Percentiles rank a stretch among this genome's conserved stretches.
phyloP scores from a whole-genome alignment of 1,140 invertebrate species.

The Dinothrombium tinctorium region DNA sequence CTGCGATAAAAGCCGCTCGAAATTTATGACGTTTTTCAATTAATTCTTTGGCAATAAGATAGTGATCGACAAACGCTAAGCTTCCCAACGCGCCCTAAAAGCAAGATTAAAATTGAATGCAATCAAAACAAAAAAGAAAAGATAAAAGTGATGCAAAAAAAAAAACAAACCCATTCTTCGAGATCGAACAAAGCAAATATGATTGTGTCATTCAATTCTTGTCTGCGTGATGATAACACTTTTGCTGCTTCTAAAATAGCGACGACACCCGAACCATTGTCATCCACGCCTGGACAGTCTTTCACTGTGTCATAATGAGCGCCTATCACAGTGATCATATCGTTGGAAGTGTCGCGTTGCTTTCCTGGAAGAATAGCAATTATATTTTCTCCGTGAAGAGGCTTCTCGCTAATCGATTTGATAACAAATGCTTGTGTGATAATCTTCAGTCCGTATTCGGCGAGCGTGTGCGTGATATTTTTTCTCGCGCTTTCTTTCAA shows the following conservation, averaged over 20 bases:
- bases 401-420: not conserved
- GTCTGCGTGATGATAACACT: constrained; percentile 18
- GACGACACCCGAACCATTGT: constrained; percentile 24
- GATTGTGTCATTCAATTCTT: constrained; percentile 19
- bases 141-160: too few species aligned
- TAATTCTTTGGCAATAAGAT: constrained; percentile 17
- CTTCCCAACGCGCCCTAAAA: constrained; percentile 20
- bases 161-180: constrained; percentile 19
- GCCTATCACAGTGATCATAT: constrained; percentile 14
- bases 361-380: constrained; percentile 1
- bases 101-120: too few species aligned
- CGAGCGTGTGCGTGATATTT: too few species aligned
- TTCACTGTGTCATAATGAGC: constrained; percentile 24
- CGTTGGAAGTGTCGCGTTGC: not conserved
- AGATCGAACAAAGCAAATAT: constrained; percentile 26
- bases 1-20: constrained; percentile 24
- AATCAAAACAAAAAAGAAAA: too few species aligned
- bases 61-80: constrained; percentile 23
- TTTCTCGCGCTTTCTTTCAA: too few species aligned
- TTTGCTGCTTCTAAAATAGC: constrained; percentile 23
- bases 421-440: not conserved
- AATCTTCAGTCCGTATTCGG: too few species aligned
- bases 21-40: constrained; percentile 8
- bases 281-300: constrained; percentile 18
- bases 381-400: not conserved